Evolutionary conservation across 2,888 invertebrate genomes (phyloP), one percentile per base, ranked within the genome.

Genomic region (Teleogryllus oceanicus): DNA sequence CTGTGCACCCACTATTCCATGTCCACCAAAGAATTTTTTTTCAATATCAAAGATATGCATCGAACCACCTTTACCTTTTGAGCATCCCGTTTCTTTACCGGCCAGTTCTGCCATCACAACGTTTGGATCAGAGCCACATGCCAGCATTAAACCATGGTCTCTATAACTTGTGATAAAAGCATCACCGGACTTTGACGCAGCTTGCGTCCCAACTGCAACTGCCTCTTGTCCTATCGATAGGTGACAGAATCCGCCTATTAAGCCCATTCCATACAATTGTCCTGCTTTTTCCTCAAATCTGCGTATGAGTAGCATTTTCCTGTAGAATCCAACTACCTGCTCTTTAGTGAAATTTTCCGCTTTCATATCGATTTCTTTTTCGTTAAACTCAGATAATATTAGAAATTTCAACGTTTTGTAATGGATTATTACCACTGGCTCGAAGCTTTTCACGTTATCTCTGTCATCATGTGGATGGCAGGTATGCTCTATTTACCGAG

Each of bases 81-180:
- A 89, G 85, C 89, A 89, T n/a, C 91, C 91, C 77, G 87, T 86
- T 78, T 86, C 85, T 76, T 88, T 85, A 20, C 91, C 90, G 76
- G 90, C 89, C 49, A 91, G 86, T 85, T 91, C 91, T 75, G 90
- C 87, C 78, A 91, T 85, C 3, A 92, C 89, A 11, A 88, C 88
- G 5, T 85, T 84, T 2, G 89, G 85, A n/a, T 88, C 84, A 2
- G 89, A 87, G 11, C 91, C 91, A 93, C 98, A 95, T 8, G 97
- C 88, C 86, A 96, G 93, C 0, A 97, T 94, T 98, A 98, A 99
- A 18, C 98, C 99, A 85, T 99, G 99, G 84, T 96, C 96, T 84
- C 99, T 92, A 88, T 99, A 99, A 0, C 98, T 96, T 0, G 99
- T 98, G 84, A 99, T 99, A 11, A 98, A 93, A 1, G 94, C 91